Conservation (phyloP, 2,888 invertebrate genomes). For the Opisthograptis luteolata region DNA sequence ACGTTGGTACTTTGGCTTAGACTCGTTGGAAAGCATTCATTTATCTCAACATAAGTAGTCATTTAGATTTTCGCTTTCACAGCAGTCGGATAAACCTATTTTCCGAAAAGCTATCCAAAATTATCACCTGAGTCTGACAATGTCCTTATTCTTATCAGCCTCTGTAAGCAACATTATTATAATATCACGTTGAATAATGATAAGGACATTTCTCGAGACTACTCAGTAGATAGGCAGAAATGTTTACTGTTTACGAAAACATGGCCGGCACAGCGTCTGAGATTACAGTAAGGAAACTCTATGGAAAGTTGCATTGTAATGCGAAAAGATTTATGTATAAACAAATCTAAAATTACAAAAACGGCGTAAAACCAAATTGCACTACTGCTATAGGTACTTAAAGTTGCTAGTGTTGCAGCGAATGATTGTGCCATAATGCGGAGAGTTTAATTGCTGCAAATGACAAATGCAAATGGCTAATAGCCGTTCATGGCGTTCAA, state of each 20-base stretch:
- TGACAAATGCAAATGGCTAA: too few relatives aligned
- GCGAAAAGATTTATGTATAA: too few relatives aligned
- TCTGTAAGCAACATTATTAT: slow-evolving; percentile 33
- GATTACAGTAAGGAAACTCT: not conserved
- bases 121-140: slow-evolving; percentile 19
- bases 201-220: slow-evolving; percentile 30
- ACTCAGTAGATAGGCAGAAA: slow-evolving; percentile 32
- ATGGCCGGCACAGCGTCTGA: slow-evolving; percentile 15
- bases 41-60: too few relatives aligned
- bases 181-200: slow-evolving; percentile 40
- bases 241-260: slow-evolving; percentile 38
- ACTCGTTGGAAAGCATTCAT: too few relatives aligned
- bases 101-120: slow-evolving; percentile 11
- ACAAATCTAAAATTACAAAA: too few relatives aligned
- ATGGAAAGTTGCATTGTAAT: not conserved
- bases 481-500: too few relatives aligned
- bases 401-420: too few relatives aligned
- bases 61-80: not conserved
- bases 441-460: too few relatives aligned
- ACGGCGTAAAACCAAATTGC: too few relatives aligned
- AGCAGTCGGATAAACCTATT: not conserved
- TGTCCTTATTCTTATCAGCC: slow-evolving; percentile 28
- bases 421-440: too few relatives aligned
- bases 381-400: too few relatives aligned
- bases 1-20: too few relatives aligned